Evolutionary conservation across 2,797 vertebrate species (phyloP).

Genomic region (Nyctibius grandis): DNA sequence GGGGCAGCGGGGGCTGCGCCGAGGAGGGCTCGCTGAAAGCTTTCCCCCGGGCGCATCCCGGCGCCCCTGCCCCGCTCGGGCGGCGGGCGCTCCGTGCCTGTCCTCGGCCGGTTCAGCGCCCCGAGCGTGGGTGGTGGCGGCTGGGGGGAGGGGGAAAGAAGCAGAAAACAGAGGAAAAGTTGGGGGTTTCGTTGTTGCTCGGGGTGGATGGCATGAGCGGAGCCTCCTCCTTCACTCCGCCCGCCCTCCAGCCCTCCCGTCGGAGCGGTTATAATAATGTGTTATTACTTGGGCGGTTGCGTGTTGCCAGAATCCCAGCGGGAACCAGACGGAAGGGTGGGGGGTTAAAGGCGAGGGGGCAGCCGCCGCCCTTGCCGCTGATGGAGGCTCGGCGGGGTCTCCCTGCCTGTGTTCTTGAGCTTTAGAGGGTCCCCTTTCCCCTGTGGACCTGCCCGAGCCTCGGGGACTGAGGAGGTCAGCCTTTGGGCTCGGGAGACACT

Average conservation of each 20-base stretch:
- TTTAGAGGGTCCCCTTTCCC: neutral
- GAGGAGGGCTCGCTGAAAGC: neutral
- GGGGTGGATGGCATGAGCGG: neutral
- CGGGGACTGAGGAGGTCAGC: neutral
- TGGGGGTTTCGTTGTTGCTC: neutral
- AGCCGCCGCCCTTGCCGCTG: neutral
- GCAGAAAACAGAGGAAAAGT: conserved; percentile 21
- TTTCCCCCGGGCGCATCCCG: neutral
- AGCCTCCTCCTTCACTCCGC: neutral
- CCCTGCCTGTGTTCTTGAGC: neutral
- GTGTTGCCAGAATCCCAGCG: conserved; percentile 17
- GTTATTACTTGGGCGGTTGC: conserved; percentile 19
- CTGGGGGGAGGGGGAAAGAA: neutral
- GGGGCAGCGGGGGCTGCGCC: neutral
- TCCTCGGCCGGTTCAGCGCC: neutral
- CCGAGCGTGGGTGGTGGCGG: neutral
- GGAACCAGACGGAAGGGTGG: neutral
- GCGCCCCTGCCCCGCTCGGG: neutral
- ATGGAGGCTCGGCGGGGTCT: neutral
- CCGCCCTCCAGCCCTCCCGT: neutral
- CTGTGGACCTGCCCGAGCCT: neutral
- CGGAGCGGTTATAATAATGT: conserved; percentile 16
- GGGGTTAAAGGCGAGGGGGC: neutral
- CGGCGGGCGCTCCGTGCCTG: neutral
- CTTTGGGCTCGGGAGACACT: neutral